phyloP scores from a whole-genome alignment of 1,140 invertebrate genomes.

The Tyrophagus putrescentiae region DNA sequence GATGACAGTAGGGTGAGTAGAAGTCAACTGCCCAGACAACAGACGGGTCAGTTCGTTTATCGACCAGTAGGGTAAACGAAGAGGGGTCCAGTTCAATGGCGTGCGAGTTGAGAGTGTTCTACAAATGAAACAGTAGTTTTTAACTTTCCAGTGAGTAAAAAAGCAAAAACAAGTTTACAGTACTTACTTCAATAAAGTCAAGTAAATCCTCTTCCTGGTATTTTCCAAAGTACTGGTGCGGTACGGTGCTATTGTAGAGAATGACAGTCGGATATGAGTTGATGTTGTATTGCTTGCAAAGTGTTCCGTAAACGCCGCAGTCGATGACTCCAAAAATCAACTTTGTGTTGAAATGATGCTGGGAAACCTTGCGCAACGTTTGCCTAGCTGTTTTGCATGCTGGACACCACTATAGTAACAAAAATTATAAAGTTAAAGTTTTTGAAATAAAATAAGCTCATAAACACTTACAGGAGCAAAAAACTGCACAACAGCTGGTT shows the following conservation, averaged over 20 bases:
- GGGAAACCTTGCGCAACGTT: constrained; percentile 52
- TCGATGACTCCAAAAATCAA: constrained; percentile 49
- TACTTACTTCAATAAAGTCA: constrained; percentile 45
- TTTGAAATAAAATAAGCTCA: constrained; percentile 14
- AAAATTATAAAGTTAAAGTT: constrained; percentile 13
- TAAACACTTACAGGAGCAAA: constrained; percentile 47
- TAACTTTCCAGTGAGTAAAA: constrained; percentile 19
- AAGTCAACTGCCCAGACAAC: constrained; percentile 51
- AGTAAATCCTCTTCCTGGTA: constrained; percentile 45
- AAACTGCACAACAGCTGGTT: constrained; percentile 58
- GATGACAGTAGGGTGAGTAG: constrained; percentile 51
- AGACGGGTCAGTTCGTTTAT: constrained; percentile 36
- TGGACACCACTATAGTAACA: constrained; percentile 49
- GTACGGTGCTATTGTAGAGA: constrained; percentile 47
- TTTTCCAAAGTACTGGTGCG: constrained; percentile 44
- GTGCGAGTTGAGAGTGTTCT: constrained; percentile 40
- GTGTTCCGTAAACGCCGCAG: constrained; percentile 36
- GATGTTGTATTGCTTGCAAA: constrained; percentile 46
- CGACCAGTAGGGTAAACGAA: constrained; percentile 43
- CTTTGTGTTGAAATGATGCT: constrained; percentile 31
- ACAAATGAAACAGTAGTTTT: constrained; percentile 25
- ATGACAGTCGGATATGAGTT: constrained; percentile 56
- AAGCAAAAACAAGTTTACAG: constrained; percentile 18
- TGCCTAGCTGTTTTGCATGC: constrained; percentile 56
- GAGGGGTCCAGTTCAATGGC: constrained; percentile 42